Evolutionary conservation across 2,797 vertebrate species (phyloP), one percentile per base, ranked within the genome.

Genomic region (Macrochelys suwanniensis): DNA sequence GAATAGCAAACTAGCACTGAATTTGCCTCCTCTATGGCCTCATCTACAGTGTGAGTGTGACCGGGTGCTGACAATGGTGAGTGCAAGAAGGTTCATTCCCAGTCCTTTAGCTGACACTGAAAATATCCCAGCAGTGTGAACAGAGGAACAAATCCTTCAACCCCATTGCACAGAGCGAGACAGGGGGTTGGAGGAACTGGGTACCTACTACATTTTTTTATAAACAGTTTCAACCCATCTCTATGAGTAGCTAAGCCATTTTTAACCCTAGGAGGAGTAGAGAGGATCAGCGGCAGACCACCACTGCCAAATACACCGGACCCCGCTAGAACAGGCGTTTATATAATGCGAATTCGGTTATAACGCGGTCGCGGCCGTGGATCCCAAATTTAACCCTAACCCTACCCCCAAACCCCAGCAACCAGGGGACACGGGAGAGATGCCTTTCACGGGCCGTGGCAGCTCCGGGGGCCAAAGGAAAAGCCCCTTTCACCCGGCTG

Each of bases 11-110:
- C 1, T 0, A 79, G 89, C 53, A n/a, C 45, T 1, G 31, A 76
- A 33, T 1, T 88, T 57, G n/a, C 0, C 11, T 2, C n/a, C 83
- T 11, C 65, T 0, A 59, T 11, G 47, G 7, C 21, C 50, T 68
- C 0, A 0, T 0, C 25, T 53, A 4, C 4, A 3, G 2, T 11
- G 2, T 0, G 19, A n/a, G 37, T 83, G 26, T 3, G 8, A 53
- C 74, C 25, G 1, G 1, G 11, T 0, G 0, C 49, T 19, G 28
- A 6, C 25, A n/a, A 84, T 33, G 54, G 80, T 49, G 15, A 50
- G 1, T 53, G 37, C 21, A 89, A 68, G 65, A 23, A 71, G 79
- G 45, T 42, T 1, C 0, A 4, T 37, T 74, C 50, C 51, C 85
- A 77, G 0, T 42, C 68, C 76, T 81, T 50, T 3, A 3, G 51